Evolutionary conservation across 2,113 vertebrate genomes (phyloP).

Genomic region (Plestiodon gilberti): DNA sequence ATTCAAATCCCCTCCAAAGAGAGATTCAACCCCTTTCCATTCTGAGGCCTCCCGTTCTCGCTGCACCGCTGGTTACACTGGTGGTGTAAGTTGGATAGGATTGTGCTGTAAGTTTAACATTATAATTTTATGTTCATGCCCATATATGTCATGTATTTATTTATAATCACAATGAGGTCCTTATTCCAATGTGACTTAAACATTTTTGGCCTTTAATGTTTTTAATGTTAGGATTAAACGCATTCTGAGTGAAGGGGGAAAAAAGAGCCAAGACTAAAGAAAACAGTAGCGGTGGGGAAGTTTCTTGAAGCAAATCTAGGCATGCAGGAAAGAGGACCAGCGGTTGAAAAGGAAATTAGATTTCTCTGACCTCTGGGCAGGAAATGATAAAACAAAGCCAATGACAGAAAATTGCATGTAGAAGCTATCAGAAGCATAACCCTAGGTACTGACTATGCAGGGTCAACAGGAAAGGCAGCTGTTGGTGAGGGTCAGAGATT

Average conservation of each 20-base stretch:
- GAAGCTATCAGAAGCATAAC: rapidly evolving
- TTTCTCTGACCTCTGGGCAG: not conserved
- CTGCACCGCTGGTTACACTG: too few species aligned
- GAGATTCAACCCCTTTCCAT: too few species aligned
- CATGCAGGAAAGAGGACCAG: not conserved
- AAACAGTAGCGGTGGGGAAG: not conserved
- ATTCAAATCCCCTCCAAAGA: too few species aligned
- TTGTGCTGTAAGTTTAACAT: conserved; percentile 35
- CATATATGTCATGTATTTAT: conserved; percentile 42
- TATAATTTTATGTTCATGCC: conserved; percentile 46
- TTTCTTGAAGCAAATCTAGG: not conserved
- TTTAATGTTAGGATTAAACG: not conserved
- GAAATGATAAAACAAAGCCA: not conserved
- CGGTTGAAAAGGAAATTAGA: conserved; percentile 7
- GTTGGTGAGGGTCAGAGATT: conserved; percentile 14
- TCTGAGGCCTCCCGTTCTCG: too few species aligned
- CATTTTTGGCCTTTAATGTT: conserved; percentile 36
- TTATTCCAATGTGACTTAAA: conserved; percentile 47
- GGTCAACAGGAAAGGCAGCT: not conserved
- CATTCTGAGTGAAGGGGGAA: not conserved
- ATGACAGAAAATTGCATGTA: not conserved
- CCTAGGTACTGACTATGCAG: not conserved
- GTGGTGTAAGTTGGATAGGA: too few species aligned
- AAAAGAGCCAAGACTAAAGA: not conserved
- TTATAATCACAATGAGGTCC: not conserved